Percentiles rank a stretch among this genome's conserved stretches.
Conservation (phyloP, 2,113 vertebrate genomes). For the Saccopteryx bilineata region DNA sequence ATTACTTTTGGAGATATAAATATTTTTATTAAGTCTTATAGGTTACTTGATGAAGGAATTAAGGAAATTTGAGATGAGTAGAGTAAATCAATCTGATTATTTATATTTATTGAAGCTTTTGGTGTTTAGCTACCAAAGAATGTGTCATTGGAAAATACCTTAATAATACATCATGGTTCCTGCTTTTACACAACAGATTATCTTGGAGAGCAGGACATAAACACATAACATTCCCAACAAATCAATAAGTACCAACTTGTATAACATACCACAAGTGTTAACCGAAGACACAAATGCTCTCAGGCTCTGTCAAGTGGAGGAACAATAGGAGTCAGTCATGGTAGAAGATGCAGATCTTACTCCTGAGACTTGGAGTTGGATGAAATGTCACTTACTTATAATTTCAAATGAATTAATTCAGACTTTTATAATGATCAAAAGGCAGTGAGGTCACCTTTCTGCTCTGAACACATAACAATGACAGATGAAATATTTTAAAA, state of each 20-base stretch:
- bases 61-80: conserved; percentile 20
- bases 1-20: conserved; percentile 9
- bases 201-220: conserved; percentile 1
- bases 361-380: background rate
- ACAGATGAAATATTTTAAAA: background rate
- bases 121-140: conserved; percentile 16
- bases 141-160: conserved; percentile 41
- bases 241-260: conserved; percentile 30
- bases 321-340: background rate
- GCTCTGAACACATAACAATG: background rate
- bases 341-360: background rate
- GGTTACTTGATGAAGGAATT: background rate
- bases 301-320: background rate
- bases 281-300: background rate
- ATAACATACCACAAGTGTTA: conserved; percentile 6
- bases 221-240: conserved; percentile 21
- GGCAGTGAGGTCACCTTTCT: conserved; percentile 30
- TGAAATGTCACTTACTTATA: conserved; percentile 34
- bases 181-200: background rate
- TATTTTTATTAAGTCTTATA: conserved; percentile 1
- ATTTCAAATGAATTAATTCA: conserved; percentile 55
- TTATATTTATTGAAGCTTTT: conserved; percentile 48
- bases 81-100: conserved; percentile 48
- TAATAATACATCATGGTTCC: conserved; percentile 18
- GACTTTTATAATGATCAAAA: conserved; percentile 52